Conservation (phyloP, 2,888 invertebrate species). For the Caenorhabditis japonica region DNA sequence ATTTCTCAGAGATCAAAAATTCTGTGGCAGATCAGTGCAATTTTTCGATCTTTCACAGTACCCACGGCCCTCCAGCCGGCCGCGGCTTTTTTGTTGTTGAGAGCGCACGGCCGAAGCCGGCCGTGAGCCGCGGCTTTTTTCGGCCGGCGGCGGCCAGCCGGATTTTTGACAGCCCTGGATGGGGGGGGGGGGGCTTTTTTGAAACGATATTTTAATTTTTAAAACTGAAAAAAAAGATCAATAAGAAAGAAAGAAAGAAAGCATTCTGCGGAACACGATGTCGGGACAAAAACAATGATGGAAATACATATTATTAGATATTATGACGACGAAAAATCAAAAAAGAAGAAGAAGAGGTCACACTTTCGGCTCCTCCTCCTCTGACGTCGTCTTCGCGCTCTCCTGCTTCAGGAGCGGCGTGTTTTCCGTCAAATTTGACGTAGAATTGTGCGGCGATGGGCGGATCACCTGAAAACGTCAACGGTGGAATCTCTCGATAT, state of each 20-base stretch:
- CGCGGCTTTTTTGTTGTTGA: too few species aligned
- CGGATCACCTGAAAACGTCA: slow-evolving; percentile 61
- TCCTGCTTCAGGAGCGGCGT: slow-evolving; percentile 63
- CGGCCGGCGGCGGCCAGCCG: too few species aligned
- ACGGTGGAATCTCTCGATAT: too few species aligned
- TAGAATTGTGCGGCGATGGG: slow-evolving; percentile 69
- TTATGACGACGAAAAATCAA: background rate
- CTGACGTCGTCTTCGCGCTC: slow-evolving; percentile 16
- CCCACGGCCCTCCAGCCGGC: too few species aligned
- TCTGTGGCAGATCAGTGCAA: too few species aligned
- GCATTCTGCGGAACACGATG: too few species aligned
- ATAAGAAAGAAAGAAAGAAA: background rate
- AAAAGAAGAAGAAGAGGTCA: background rate
- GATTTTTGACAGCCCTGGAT: too few species aligned
- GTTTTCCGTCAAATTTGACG: slow-evolving; percentile 59
- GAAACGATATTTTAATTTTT: background rate
- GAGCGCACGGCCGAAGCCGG: too few species aligned
- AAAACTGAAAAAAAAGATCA: background rate
- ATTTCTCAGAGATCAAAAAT: too few species aligned
- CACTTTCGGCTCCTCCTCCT: slow-evolving; percentile 28
- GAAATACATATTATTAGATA: background rate
- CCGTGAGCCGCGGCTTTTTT: too few species aligned
- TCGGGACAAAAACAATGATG: background rate
- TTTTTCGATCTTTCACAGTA: too few species aligned
- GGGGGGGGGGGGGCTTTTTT: too few species aligned